Base-by-base conservation (phyloP, 2,797 vertebrate genomes). In the Labroides dimidiatus region DNA sequence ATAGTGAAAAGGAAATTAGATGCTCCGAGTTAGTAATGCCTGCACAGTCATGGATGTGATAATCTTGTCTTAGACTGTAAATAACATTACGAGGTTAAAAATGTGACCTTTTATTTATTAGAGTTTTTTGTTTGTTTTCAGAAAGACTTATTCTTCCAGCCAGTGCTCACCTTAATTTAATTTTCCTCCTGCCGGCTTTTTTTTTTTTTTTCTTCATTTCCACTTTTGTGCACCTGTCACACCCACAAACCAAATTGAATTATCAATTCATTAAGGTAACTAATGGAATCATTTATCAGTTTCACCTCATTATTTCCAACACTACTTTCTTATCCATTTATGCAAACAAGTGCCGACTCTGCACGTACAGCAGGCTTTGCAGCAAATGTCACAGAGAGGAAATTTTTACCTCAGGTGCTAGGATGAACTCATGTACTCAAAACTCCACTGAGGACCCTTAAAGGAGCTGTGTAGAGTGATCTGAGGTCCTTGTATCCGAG, bases 221-320 rank as follows among this genome's bases (percentile, higher is more conserved):
- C 55, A 74, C 79, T 74, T 61, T 27, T 24, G 30, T 64, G 68
- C 72, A 77, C 62, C 81, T 85, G 82, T 87, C 60, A 79, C 81
- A 77, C 75, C 74, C 76, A 69, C 69, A 68, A 71, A 70, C 55
- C 64, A 84, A 81, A 84, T 85, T 64, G 82, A 88, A 89, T 87
- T 49, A 87, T 84, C 84, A 85, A 80, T 84, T 88, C 78, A 88
- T 87, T 85, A 88, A 59, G 78, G 70, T 61, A 60, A 77, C 81
- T 89, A 91, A 91, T 91, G 75, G 69, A 84, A 85, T 89, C 80
- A 84, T 87, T 85, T 77, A 87, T 89, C 84, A 88, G 81, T 79
- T 81, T 76, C 76, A 77, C 66, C 70, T 48, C 59, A 79, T 86
- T 85, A 79, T 87, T 85, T 85, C 69, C 60, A 13, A 10, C 49